Evolutionary conservation across 2,888 invertebrate species (phyloP).

Genomic region (Nephrotoma flavescens): DNA sequence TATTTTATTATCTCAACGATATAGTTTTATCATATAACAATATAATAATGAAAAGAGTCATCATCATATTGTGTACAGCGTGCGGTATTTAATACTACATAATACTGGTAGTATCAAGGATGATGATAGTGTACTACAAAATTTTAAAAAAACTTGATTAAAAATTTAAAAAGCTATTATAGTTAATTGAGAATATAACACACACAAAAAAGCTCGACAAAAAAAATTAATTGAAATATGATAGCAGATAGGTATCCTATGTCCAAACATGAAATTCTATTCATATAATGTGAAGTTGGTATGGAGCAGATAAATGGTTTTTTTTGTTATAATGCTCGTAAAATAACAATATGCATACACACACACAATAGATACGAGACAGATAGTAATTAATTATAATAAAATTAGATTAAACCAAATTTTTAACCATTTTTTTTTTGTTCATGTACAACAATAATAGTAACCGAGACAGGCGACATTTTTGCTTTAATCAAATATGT

Average conservation of each 20-base stretch:
- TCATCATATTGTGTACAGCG: not conserved
- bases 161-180: not conserved
- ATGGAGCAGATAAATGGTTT: not conserved
- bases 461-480: not conserved
- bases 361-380: not conserved
- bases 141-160: not conserved
- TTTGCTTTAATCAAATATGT: not conserved
- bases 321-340: not conserved
- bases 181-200: not conserved
- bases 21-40: not conserved
- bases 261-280: not conserved
- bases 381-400: not conserved
- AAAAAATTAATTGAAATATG: not conserved
- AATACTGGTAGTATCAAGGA: not conserved
- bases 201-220: not conserved
- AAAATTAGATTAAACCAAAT: not conserved
- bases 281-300: not conserved
- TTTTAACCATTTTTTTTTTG: not conserved
- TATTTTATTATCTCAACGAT: not conserved
- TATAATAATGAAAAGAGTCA: not conserved
- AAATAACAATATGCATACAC: not conserved
- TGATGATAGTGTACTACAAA: not conserved
- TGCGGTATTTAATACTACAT: not conserved
- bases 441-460: not conserved
- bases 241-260: not conserved